Conservation (phyloP, 2,888 invertebrate genomes). For the Muschampia plurimacula region DNA sequence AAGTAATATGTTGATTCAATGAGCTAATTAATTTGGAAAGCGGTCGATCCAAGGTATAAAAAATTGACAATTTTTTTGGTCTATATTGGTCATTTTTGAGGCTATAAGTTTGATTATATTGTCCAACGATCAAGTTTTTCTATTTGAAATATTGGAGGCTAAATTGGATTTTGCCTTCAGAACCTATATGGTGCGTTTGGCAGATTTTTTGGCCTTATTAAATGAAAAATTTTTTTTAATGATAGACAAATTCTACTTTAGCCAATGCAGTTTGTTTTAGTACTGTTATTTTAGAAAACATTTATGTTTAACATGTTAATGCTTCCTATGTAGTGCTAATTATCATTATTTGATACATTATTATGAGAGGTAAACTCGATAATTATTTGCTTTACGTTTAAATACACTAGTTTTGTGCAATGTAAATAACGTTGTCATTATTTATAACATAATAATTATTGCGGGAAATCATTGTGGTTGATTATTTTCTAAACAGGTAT, state of each 20-base stretch:
- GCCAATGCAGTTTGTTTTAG: neutral
- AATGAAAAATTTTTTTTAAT: neutral
- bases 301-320: slow-evolving; percentile 45
- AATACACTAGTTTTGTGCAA: slow-evolving; percentile 61
- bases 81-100: neutral
- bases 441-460: slow-evolving; percentile 48
- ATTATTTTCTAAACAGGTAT: slow-evolving; percentile 31
- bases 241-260: neutral
- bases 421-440: slow-evolving; percentile 65
- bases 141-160: neutral
- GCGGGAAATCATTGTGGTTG: slow-evolving; percentile 18
- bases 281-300: slow-evolving; percentile 19
- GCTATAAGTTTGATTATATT: neutral
- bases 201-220: neutral
- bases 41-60: neutral
- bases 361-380: slow-evolving; percentile 21
- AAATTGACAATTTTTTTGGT: neutral
- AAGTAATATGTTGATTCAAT: no score
- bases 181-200: neutral
- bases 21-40: no score
- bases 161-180: neutral
- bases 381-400: slow-evolving; percentile 43
- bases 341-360: slow-evolving; percentile 47
- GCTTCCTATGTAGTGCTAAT: slow-evolving; percentile 71
- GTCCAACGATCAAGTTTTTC: neutral